phyloP scores from a whole-genome alignment of 2,888 invertebrate species.

The Metellina segmentata region DNA sequence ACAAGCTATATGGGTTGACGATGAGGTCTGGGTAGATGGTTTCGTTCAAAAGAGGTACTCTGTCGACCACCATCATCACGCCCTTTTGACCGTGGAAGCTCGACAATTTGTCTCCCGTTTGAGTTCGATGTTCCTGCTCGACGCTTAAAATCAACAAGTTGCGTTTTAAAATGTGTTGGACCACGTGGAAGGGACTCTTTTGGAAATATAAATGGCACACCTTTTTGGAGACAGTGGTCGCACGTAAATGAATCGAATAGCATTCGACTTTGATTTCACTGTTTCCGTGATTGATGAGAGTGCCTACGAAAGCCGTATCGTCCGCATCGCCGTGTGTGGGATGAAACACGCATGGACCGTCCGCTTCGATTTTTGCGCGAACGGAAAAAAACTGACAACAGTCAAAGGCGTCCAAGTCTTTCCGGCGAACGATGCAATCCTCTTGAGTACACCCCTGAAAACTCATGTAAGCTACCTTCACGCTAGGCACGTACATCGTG shows the following conservation, averaged over 20 bases:
- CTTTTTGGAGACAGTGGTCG: neutral
- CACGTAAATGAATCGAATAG: neutral
- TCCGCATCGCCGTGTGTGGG: no score
- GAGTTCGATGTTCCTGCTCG: neutral
- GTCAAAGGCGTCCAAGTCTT: neutral
- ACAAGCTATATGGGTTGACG: no score
- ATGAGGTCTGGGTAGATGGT: neutral
- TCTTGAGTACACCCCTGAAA: slow-evolving; percentile 37
- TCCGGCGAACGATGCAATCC: slow-evolving; percentile 8
- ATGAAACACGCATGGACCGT: neutral
- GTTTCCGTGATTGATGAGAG: neutral
- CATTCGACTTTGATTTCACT: neutral
- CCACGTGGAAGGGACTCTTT: neutral
- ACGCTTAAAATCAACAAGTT: neutral
- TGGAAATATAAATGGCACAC: neutral
- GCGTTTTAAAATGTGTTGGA: neutral
- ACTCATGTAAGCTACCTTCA: no score
- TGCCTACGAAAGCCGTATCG: neutral
- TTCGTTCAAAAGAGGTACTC: neutral
- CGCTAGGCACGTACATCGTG: no score
- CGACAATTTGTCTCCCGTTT: slow-evolving; percentile 19
- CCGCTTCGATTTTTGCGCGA: neutral
- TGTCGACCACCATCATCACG: neutral
- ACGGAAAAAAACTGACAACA: slow-evolving; percentile 22
- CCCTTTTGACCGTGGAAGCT: slow-evolving; percentile 37